Evolutionary conservation across 2,113 vertebrate genomes (phyloP).

Genomic region (Hippocampus abdominalis): DNA sequence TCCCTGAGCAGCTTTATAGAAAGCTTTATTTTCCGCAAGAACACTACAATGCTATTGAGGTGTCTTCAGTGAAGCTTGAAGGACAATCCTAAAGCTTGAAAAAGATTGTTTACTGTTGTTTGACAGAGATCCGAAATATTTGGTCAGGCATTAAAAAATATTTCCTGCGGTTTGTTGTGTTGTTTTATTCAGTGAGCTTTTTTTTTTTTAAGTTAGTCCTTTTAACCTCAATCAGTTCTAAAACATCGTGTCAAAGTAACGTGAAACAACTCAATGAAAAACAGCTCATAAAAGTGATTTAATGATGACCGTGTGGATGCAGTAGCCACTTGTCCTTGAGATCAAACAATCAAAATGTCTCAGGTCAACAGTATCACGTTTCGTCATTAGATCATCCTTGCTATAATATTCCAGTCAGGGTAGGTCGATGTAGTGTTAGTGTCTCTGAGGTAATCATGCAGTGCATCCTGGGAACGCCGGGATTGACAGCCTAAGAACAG

Average conservation of each 20-base stretch:
- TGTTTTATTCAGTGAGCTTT: slow-evolving; percentile 28
- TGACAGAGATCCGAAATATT: slow-evolving; percentile 8
- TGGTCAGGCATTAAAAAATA: slow-evolving; percentile 17
- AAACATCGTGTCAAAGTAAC: slow-evolving; percentile 25
- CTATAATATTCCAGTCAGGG: slow-evolving; percentile 21
- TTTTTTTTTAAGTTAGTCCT: slow-evolving; percentile 16
- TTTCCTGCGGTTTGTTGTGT: slow-evolving; percentile 35
- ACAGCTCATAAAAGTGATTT: slow-evolving; percentile 23
- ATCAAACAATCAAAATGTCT: slow-evolving; percentile 23
- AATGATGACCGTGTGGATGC: slow-evolving; percentile 33
- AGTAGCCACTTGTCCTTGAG: slow-evolving; percentile 15
- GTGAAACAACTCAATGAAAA: slow-evolving; percentile 22
- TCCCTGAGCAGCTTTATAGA: background rate
- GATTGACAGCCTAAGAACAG: slow-evolving; percentile 32
- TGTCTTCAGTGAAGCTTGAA: slow-evolving; percentile 1
- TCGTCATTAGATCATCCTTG: slow-evolving; percentile 12
- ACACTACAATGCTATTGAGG: background rate
- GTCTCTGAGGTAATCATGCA: slow-evolving; percentile 12
- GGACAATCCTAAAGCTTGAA: background rate
- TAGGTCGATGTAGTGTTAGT: background rate
- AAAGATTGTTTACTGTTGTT: background rate
- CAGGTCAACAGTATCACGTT: slow-evolving; percentile 19
- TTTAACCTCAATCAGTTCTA: slow-evolving; percentile 7
- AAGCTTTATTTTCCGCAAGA: background rate
- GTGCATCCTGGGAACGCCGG: slow-evolving; percentile 5